These are phyloP conservation scores for Meandrina meandrites DNA, from an alignment of 92 coral and sea anemone species.

Conservation along the genomic window DNA sequence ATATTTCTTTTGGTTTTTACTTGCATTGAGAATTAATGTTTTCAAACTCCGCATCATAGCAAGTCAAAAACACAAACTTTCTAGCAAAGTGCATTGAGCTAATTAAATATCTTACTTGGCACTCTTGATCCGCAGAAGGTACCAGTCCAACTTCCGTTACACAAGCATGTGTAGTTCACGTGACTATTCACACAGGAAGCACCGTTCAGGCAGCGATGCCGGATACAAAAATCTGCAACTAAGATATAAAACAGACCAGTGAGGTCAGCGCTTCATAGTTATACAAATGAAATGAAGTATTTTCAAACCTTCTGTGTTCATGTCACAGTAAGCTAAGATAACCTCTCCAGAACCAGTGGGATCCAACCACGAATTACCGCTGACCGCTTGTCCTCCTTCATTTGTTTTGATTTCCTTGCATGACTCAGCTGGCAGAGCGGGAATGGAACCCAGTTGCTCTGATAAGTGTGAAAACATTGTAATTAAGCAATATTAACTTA, in stretches of 20 bases:
- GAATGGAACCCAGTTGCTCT: conserved; percentile 13
- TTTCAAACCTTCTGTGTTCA: conserved; percentile 16
- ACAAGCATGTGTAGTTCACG: neutral
- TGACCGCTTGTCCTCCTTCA: conserved; percentile 24
- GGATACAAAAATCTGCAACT: neutral
- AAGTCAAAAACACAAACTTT: no score
- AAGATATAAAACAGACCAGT: neutral
- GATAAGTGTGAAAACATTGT: neutral
- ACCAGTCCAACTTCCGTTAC: neutral
- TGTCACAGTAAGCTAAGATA: conserved; percentile 14
- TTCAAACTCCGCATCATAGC: no score
- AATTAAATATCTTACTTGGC: no score
- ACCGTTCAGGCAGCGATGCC: neutral
- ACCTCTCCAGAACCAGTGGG: conserved; percentile 2
- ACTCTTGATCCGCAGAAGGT: neutral
- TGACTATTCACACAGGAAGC: neutral
- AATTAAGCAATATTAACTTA: no score
- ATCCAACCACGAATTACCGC: conserved; percentile 20
- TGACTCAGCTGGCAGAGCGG: conserved; percentile 14
- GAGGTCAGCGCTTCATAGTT: neutral
- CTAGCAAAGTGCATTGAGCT: no score
- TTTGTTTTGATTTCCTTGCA: conserved; percentile 21
- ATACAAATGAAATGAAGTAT: neutral
- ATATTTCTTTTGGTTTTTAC: no score
- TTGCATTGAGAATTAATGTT: no score